phyloP scores from a whole-genome alignment of 1,140 invertebrate species.

The Steinernema khuongi region DNA sequence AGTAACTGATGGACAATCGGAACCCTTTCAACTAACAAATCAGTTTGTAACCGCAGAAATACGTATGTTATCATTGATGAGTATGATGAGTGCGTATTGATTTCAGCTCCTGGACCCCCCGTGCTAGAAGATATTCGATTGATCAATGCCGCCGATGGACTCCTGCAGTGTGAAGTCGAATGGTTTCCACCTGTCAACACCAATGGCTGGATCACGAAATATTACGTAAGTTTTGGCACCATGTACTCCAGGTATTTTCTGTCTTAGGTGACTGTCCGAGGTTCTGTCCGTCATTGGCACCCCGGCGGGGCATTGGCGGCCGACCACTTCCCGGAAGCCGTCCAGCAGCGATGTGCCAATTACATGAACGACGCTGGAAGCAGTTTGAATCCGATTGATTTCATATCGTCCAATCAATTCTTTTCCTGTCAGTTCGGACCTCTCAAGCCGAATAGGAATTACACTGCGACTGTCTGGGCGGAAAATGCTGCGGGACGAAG shows the following conservation, averaged over 20 bases:
- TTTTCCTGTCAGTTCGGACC: constrained; percentile 57
- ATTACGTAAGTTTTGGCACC: constrained; percentile 31
- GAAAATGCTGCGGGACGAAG: constrained; percentile 55
- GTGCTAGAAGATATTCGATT: constrained; percentile 35
- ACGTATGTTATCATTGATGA: constrained; percentile 29
- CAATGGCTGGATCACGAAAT: constrained; percentile 40
- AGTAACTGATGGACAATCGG: constrained; percentile 48
- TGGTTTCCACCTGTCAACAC: constrained; percentile 30
- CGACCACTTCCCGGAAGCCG: constrained; percentile 31
- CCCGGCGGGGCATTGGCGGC: constrained; percentile 30
- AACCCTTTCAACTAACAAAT: constrained; percentile 47
- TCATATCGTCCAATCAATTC: constrained; percentile 36
- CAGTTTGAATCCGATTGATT: constrained; percentile 17
- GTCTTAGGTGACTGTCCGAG: constrained; percentile 28
- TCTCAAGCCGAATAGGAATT: constrained; percentile 58
- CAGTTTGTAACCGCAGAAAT: constrained; percentile 49
- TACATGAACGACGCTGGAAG: constrained; percentile 15
- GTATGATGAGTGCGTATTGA: not conserved
- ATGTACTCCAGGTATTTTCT: constrained; percentile 10
- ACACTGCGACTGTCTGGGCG: constrained; percentile 56
- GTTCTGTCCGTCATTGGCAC: constrained; percentile 23
- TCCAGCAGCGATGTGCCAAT: constrained; percentile 37
- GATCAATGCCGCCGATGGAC: not conserved
- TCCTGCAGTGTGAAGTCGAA: constrained; percentile 36
- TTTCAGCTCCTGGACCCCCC: constrained; percentile 39